phyloP scores from a whole-genome alignment of 2,888 invertebrate genomes.

The Tridacna gigas region DNA sequence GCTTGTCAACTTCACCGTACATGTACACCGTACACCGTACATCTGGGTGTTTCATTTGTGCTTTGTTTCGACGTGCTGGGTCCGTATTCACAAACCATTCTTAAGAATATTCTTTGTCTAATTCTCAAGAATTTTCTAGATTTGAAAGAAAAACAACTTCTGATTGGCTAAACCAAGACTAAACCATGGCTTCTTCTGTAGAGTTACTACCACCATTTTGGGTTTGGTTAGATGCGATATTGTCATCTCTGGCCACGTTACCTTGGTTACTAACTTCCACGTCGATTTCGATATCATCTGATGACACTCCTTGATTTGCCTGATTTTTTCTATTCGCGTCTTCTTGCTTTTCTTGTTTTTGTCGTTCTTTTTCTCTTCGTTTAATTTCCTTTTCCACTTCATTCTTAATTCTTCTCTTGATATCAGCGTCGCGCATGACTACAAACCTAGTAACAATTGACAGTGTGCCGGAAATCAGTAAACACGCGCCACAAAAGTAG shows the following conservation, averaged over 20 bases:
- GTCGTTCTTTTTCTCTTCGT: not conserved
- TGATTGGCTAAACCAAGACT: no score
- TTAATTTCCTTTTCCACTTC: constrained; percentile 5
- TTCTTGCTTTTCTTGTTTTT: not conserved
- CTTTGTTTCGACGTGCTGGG: no score
- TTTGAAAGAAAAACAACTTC: no score
- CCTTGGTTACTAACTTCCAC: not conserved
- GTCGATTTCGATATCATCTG: not conserved
- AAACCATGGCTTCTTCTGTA: no score
- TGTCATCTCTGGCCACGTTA: not conserved
- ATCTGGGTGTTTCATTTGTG: no score
- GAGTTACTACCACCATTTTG: no score
- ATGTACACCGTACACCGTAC: no score
- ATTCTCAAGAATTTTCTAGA: no score
- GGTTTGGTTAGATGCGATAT: no score
- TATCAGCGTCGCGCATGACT: constrained; percentile 6
- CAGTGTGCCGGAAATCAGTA: constrained; percentile 2
- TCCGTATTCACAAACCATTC: no score
- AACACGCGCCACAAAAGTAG: constrained; percentile 5
- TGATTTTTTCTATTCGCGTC: not conserved
- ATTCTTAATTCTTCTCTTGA: not conserved
- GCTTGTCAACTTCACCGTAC: no score
- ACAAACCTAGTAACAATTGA: constrained; percentile 6
- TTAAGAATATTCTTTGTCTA: no score
- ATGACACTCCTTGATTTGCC: not conserved